These are phyloP conservation scores for Phrynosoma platyrhinos DNA, from an alignment of 2,113 vertebrate genomes.

Conservation along the genomic window DNA sequence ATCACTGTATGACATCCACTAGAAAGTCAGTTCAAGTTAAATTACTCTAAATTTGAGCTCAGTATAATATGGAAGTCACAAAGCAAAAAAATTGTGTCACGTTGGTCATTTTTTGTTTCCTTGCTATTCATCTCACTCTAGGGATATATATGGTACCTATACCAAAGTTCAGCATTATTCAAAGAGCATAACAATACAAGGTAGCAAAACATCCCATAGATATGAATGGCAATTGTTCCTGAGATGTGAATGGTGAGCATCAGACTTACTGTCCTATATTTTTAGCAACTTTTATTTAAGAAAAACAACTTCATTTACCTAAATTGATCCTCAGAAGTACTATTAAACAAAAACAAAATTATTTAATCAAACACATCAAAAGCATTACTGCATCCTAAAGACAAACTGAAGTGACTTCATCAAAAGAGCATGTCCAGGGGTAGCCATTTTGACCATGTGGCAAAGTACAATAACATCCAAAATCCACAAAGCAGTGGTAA, in stretches of 20 bases:
- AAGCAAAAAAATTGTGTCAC: slow-evolving; percentile 43
- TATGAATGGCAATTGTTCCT: neutral
- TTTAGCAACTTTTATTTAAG: neutral
- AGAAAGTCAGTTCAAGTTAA: slow-evolving; percentile 70
- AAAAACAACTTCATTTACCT: neutral
- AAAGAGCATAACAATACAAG: neutral
- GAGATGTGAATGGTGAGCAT: neutral
- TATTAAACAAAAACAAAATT: neutral
- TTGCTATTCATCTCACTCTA: slow-evolving; percentile 23
- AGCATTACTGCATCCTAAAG: neutral
- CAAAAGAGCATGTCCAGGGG: neutral
- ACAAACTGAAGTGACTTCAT: neutral
- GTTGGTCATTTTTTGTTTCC: slow-evolving; percentile 29
- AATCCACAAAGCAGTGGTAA: too few relatives aligned
- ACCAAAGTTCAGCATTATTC: slow-evolving; percentile 1
- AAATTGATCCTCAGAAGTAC: neutral
- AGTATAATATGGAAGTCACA: slow-evolving; percentile 51
- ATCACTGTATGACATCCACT: slow-evolving; percentile 79
- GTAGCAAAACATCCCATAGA: neutral
- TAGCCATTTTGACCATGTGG: too few relatives aligned
- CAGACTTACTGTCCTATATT: neutral
- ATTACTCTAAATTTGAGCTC: slow-evolving; percentile 64
- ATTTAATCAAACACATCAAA: neutral
- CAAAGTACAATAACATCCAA: too few relatives aligned
- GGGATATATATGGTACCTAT: neutral